Percentiles rank a stretch among this genome's conserved stretches.
Conservation (phyloP, 92 coral and sea anemone species). For the Micromussa lordhowensis region DNA sequence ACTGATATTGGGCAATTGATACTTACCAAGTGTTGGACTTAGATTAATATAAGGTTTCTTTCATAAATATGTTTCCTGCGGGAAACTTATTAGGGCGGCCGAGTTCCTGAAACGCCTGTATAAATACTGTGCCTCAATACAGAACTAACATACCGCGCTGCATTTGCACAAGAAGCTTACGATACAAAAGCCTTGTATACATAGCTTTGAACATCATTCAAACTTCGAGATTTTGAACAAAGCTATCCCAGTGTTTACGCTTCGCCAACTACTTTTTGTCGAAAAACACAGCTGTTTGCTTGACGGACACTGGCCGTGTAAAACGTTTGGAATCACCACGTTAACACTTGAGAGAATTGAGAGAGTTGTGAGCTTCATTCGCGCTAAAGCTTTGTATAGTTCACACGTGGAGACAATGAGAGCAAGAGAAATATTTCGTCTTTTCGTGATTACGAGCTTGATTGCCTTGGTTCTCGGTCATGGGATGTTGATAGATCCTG, state of each 20-base stretch:
- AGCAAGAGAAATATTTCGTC: conserved; percentile 5
- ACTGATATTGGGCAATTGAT: too few species aligned
- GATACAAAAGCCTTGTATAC: not conserved
- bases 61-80: too few species aligned
- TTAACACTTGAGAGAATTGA: not conserved
- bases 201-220: not conserved
- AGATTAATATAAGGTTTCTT: too few species aligned
- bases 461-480: conserved; percentile 48
- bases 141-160: not conserved
- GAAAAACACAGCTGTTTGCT: not conserved
- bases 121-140: not conserved
- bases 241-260: not conserved
- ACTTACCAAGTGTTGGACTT: too few species aligned
- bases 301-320: not conserved
- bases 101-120: not conserved
- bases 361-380: not conserved
- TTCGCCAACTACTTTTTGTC: not conserved
- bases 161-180: not conserved
- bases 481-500: conserved; percentile 51
- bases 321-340: not conserved
- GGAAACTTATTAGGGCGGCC: not conserved
- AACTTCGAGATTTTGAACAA: not conserved
- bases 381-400: not conserved
- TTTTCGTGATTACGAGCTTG: conserved; percentile 12
- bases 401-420: not conserved